Conservation (phyloP, 2,888 invertebrate genomes). For the Agrotis exclamationis region DNA sequence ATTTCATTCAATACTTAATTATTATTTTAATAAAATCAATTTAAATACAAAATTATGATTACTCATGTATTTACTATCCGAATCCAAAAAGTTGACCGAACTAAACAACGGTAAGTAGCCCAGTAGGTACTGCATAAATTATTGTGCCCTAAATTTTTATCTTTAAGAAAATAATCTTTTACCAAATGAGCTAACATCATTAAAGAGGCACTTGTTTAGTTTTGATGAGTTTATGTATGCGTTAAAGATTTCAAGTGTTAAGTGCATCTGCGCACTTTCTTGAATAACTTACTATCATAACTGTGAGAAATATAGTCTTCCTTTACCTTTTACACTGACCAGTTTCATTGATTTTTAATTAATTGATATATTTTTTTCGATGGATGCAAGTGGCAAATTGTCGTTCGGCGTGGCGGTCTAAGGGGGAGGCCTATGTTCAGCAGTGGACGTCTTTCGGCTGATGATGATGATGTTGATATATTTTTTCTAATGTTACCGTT, state of each 20-base stretch:
- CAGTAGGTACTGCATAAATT: slow-evolving; percentile 16
- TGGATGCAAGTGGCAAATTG: too few relatives aligned
- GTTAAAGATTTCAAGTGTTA: slow-evolving; percentile 38
- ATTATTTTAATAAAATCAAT: background rate
- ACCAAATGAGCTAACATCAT: slow-evolving; percentile 45
- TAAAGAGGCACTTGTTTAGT: slow-evolving; percentile 45
- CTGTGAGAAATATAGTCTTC: slow-evolving; percentile 28
- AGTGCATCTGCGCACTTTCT: slow-evolving; percentile 38
- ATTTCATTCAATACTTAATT: too few relatives aligned
- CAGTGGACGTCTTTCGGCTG: too few relatives aligned
- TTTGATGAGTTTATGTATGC: slow-evolving; percentile 42
- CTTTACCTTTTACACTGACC: background rate
- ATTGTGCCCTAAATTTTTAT: slow-evolving; percentile 28
- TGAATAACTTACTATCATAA: slow-evolving; percentile 13
- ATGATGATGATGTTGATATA: too few relatives aligned
- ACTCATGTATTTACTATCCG: background rate
- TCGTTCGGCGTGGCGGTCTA: too few relatives aligned
- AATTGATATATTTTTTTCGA: background rate
- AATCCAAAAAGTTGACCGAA: background rate
- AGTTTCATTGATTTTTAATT: background rate
- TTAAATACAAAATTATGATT: background rate
- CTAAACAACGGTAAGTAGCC: background rate
- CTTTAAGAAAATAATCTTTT: slow-evolving; percentile 26
- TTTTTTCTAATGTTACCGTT: too few relatives aligned
- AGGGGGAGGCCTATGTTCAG: too few relatives aligned